phyloP scores from a whole-genome alignment of 2,113 vertebrate species.

The Thalassarche chlororhynchos region DNA sequence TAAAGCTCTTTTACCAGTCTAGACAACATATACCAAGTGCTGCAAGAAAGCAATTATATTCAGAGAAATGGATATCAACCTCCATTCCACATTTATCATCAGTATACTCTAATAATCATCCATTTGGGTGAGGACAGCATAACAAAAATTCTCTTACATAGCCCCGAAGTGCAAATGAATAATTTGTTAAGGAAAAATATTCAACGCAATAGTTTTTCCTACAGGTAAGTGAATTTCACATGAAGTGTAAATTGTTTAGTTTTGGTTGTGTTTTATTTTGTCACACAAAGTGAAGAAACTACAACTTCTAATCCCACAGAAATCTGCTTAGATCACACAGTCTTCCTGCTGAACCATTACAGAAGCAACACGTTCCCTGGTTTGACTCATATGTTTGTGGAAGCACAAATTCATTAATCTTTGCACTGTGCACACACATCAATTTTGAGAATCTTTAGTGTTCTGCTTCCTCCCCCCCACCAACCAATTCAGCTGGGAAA shows the following conservation, averaged over 20 bases:
- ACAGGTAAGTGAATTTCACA: neutral
- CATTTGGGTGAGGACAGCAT: neutral
- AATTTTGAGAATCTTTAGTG: neutral
- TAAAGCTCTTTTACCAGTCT: conserved; percentile 13
- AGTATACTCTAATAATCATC: neutral
- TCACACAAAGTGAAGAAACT: neutral
- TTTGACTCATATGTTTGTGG: neutral
- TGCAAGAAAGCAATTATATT: neutral
- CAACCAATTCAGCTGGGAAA: neutral
- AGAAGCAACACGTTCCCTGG: neutral
- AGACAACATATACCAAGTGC: neutral
- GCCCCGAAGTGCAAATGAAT: neutral
- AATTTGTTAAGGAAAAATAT: neutral
- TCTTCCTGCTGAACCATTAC: neutral
- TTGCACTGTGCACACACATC: neutral
- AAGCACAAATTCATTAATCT: neutral
- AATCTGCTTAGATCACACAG: neutral
- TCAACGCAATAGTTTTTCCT: neutral
- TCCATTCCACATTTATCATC: neutral
- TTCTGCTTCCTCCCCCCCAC: neutral
- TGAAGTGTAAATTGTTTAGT: neutral
- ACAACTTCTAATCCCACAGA: neutral
- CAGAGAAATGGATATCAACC: neutral
- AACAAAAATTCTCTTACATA: neutral
- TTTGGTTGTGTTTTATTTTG: neutral